phyloP scores from a whole-genome alignment of 2,113 vertebrate species.

The Eidolon helvum region DNA sequence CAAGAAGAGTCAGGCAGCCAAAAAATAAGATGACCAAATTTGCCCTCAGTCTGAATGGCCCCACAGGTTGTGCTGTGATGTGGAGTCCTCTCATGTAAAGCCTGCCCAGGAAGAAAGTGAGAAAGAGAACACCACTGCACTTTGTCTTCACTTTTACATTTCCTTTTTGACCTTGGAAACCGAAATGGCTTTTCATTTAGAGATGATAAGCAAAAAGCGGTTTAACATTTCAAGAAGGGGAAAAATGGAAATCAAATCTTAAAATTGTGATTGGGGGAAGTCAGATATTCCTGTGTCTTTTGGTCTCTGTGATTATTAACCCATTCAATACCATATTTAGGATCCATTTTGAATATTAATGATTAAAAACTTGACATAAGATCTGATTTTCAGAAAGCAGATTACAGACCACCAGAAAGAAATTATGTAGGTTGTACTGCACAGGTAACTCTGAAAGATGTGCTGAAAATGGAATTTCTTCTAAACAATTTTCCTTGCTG shows the following conservation, averaged over 20 bases:
- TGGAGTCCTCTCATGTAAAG: not conserved
- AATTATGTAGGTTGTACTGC: not conserved
- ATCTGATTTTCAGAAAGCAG: constrained; percentile 10
- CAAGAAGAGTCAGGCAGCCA: not conserved
- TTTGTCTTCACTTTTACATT: not conserved
- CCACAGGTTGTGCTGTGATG: not conserved
- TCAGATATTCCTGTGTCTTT: not conserved
- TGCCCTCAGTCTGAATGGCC: not conserved
- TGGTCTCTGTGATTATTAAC: not conserved
- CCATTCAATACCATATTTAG: not conserved
- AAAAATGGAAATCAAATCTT: not conserved
- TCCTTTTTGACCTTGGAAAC: not conserved
- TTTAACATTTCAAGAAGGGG: not conserved
- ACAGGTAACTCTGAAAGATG: not conserved
- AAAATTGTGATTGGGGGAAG: not conserved
- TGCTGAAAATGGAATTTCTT: constrained; percentile 13
- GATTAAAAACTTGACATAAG: not conserved
- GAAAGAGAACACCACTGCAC: not conserved
- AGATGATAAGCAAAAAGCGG: not conserved
- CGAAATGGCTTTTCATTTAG: not conserved
- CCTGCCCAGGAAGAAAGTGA: not conserved
- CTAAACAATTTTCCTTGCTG: constrained; percentile 1
- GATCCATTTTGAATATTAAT: not conserved
- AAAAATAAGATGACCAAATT: not conserved
- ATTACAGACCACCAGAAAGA: not conserved